A percentile compares a stretch with the other conserved stretches of the same genome.
Conservation (phyloP, 2,113 vertebrate genomes). For the Oreamnos americanus region DNA sequence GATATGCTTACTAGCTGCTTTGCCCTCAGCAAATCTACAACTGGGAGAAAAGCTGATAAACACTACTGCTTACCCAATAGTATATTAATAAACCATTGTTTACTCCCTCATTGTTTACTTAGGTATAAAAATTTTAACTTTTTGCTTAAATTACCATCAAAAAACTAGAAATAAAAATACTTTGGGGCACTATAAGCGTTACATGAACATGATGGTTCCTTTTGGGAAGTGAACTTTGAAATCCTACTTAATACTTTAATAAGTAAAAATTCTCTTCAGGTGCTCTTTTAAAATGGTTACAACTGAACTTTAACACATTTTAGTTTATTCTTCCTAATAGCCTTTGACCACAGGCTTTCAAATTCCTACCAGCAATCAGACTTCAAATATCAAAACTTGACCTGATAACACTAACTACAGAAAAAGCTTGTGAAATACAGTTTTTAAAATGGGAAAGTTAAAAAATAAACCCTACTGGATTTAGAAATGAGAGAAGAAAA, state of each 20-base stretch:
- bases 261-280: not conserved
- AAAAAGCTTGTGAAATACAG: not conserved
- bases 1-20: not conserved
- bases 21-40: not conserved
- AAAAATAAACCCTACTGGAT: slow-evolving; percentile 24
- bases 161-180: slow-evolving; percentile 26
- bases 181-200: not conserved
- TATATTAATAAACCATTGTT: not conserved
- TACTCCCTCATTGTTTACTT: not conserved
- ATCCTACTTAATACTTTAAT: not conserved
- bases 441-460: not conserved
- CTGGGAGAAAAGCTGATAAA: not conserved
- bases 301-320: slow-evolving; percentile 15
- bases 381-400: slow-evolving; percentile 32
- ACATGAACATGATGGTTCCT: not conserved
- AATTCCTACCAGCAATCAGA: not conserved
- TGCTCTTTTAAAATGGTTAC: not conserved
- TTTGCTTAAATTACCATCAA: not conserved
- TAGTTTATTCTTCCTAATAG: not conserved
- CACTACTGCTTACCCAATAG: not conserved
- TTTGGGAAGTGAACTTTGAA: slow-evolving; percentile 38
- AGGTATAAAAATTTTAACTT: not conserved
- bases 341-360: not conserved
- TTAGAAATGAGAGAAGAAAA: not conserved
- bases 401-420: not conserved